phyloP scores from a whole-genome alignment of 2,888 invertebrate species.

The Ptychoptera contaminata region DNA sequence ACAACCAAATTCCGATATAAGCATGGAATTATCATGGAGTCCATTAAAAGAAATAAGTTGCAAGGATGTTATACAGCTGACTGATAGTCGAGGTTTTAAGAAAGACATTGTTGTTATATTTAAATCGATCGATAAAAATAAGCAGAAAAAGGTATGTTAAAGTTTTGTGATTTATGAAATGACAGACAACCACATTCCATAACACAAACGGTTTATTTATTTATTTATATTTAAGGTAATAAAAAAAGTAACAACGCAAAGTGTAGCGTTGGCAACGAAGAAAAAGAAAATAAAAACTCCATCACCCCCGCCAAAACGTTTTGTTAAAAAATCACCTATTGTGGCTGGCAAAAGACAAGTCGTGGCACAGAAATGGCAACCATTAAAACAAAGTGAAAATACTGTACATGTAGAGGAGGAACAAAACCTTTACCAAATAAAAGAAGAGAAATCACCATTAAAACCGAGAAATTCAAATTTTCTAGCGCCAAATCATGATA shows the following conservation, averaged over 20 bases:
- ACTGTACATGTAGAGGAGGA: not conserved
- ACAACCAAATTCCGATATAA: slow-evolving; percentile 36
- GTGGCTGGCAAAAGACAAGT: not conserved
- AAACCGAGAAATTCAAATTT: not conserved
- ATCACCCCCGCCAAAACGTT: slow-evolving; percentile 3
- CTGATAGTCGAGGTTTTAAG: slow-evolving; percentile 44
- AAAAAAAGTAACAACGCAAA: not conserved
- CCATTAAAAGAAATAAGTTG: slow-evolving; percentile 41
- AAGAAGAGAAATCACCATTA: too few relatives aligned
- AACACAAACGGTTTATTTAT: slow-evolving; percentile 8
- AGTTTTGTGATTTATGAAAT: not conserved
- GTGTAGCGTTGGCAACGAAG: slow-evolving; percentile 12
- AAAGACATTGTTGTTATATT: slow-evolving; percentile 49
- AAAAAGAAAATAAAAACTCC: slow-evolving; percentile 27
- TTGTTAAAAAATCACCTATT: not conserved
- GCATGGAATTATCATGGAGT: slow-evolving; percentile 46
- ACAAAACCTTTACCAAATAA: not conserved
- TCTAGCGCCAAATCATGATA: not conserved
- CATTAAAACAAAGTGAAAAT: not conserved
- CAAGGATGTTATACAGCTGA: slow-evolving; percentile 45
- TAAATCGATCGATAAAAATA: slow-evolving; percentile 30
- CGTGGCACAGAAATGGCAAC: not conserved
- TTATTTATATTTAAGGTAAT: not conserved
- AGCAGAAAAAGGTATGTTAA: not conserved
- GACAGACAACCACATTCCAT: slow-evolving; percentile 11